Percentiles rank a stretch among this genome's conserved stretches.
Evolutionary conservation across 53 echinoderm and acorn worm species (phyloP).

Genomic region (Paracentrotus lividus): DNA sequence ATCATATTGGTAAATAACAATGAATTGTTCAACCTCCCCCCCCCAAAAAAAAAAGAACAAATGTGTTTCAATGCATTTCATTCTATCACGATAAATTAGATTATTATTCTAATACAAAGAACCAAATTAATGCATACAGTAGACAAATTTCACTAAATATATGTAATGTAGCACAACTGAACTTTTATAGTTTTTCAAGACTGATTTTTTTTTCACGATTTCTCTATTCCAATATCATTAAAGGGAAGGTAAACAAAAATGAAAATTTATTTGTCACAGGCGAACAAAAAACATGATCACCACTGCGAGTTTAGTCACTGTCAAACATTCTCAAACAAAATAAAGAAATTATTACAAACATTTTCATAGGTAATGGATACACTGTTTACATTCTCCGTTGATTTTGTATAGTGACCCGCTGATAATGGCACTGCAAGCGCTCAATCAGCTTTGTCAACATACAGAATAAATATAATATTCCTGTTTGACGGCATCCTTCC

Average conservation of each 20-base stretch:
- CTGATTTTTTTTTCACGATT: no score
- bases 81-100: no score
- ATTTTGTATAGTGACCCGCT: neutral
- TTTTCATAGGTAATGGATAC: neutral
- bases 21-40: no score
- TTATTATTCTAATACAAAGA: no score
- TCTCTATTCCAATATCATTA: no score
- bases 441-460: neutral
- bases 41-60: no score
- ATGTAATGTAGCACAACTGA: no score
- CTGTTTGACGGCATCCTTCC: neutral
- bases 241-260: neutral
- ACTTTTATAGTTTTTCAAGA: no score
- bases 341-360: neutral
- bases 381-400: neutral
- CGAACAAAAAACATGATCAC: neutral
- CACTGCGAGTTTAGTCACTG: neutral
- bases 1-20: no score
- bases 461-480: conserved; percentile 32
- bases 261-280: neutral
- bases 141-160: no score
- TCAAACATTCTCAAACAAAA: neutral
- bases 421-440: neutral
- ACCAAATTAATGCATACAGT: no score
- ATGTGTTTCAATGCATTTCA: no score